phyloP scores from a whole-genome alignment of 2,888 invertebrate genomes.

The Napeogenes sylphis region DNA sequence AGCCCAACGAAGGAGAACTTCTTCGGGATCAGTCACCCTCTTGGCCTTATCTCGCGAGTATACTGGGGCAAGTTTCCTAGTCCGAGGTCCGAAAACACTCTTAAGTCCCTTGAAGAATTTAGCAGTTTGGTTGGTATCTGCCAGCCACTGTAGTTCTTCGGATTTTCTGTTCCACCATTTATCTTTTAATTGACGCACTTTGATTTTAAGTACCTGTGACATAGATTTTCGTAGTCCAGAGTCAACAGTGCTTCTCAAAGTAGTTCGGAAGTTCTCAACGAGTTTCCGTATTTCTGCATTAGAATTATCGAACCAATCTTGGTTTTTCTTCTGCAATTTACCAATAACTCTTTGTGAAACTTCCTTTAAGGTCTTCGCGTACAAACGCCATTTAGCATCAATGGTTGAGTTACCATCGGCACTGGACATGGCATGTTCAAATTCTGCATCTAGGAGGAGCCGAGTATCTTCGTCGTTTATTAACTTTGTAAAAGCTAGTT shows the following conservation, averaged over 20 bases:
- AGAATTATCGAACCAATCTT: slow-evolving; percentile 28
- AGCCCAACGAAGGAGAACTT: too few relatives aligned
- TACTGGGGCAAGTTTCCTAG: too few relatives aligned
- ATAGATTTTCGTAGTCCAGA: too few relatives aligned
- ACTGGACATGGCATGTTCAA: background rate
- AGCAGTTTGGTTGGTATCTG: too few relatives aligned
- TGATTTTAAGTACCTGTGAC: slow-evolving; percentile 7
- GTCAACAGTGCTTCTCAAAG: background rate
- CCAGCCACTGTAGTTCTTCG: slow-evolving; percentile 21
- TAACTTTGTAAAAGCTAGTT: slow-evolving; percentile 7
- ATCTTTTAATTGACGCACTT: slow-evolving; percentile 23
- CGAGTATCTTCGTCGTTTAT: background rate
- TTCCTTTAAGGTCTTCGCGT: background rate
- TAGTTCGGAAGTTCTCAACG: slow-evolving; percentile 9
- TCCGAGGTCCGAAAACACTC: too few relatives aligned
- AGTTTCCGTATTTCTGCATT: slow-evolving; percentile 17
- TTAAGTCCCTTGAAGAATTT: too few relatives aligned
- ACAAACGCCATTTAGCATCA: background rate
- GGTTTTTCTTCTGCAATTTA: slow-evolving; percentile 18
- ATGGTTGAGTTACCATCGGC: background rate
- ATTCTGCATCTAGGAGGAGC: background rate
- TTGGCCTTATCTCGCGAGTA: too few relatives aligned
- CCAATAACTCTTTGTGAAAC: slow-evolving; percentile 8
- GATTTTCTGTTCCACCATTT: slow-evolving; percentile 27
- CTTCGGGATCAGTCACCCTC: too few relatives aligned